These are phyloP conservation scores for Pseudolaguvia tuberculata DNA, from an alignment of 2,113 vertebrate genomes.

Conservation along the genomic window DNA sequence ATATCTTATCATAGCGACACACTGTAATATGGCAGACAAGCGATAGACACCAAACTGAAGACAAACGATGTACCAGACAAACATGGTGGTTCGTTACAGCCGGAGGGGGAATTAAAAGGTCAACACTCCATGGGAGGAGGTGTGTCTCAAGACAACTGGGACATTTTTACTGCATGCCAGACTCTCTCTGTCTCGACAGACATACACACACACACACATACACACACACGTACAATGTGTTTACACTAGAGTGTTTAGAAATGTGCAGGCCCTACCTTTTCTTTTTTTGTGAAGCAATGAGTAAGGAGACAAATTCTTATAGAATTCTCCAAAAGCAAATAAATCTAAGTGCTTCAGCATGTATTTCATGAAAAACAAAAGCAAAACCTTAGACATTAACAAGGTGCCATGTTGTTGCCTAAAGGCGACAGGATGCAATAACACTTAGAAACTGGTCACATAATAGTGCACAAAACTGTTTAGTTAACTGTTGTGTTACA, in stretches of 20 bases:
- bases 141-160: conserved; percentile 18
- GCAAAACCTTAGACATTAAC: background rate
- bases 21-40: background rate
- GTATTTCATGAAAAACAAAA: background rate
- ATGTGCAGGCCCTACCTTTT: background rate
- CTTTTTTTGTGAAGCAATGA: conserved; percentile 2
- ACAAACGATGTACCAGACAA: background rate
- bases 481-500: no score
- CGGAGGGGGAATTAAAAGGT: conserved; percentile 32
- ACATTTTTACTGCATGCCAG: conserved; percentile 23
- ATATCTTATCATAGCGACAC: background rate
- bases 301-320: no score
- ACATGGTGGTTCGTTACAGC: background rate
- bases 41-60: background rate
- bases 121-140: conserved; percentile 17
- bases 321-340: background rate
- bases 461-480: no score
- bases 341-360: background rate
- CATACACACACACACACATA: background rate
- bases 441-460: no score
- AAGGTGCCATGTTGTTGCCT: background rate
- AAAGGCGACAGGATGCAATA: background rate
- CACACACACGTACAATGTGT: background rate
- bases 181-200: background rate
- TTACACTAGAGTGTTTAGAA: conserved; percentile 7